These are phyloP conservation scores for Chymomyza fuscimana DNA, from an alignment of 2,888 invertebrate species.

Conservation along the genomic window DNA sequence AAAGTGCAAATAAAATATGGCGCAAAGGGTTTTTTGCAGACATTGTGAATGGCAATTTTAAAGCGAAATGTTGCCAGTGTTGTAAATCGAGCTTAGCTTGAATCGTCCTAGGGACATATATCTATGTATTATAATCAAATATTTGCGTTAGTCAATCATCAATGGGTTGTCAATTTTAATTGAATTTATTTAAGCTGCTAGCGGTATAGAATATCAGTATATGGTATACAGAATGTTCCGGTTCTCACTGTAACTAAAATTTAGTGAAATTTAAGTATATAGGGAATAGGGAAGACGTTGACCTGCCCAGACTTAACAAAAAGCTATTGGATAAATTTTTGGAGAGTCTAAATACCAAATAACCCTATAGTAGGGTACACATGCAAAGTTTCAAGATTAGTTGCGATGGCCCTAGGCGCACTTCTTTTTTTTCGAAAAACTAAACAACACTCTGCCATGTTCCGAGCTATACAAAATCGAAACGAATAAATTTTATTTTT, in stretches of 20 bases:
- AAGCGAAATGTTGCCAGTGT: neutral
- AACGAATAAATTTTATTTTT: too few species aligned
- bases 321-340: too few species aligned
- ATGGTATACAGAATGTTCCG: neutral
- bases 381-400: too few species aligned
- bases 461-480: too few species aligned
- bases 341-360: too few species aligned
- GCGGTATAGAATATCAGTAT: slow-evolving; percentile 16
- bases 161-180: slow-evolving; percentile 50
- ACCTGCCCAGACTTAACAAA: too few species aligned
- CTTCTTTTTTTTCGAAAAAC: too few species aligned
- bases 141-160: neutral
- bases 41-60: neutral
- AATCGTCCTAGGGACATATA: neutral
- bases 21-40: slow-evolving; percentile 43
- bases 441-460: too few species aligned
- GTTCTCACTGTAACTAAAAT: slow-evolving; percentile 12
- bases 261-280: neutral
- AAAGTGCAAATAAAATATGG: slow-evolving; percentile 57
- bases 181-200: slow-evolving; percentile 63
- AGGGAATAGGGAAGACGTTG: too few species aligned
- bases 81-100: neutral
- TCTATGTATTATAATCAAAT: neutral
- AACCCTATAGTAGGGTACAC: too few species aligned
- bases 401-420: too few species aligned